A percentile compares a stretch with the other conserved stretches of the same genome.
These are phyloP conservation scores for Bombyx mori DNA, from an alignment of 1,140 invertebrate species.

Conservation along the genomic window ASM3026992v2 NC_085112.1:4821001-4821500, in stretches of 20 bases:
- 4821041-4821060: slow-evolving; percentile 3
- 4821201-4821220: slow-evolving; percentile 52
- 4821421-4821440: neutral
- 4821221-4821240: too few species aligned
- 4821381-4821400: too few species aligned
- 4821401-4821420: too few species aligned
- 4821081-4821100: slow-evolving; percentile 14
- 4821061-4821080: slow-evolving; percentile 16
- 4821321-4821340: too few species aligned
- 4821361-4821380: too few species aligned
- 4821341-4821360: too few species aligned
- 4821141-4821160: slow-evolving; percentile 56
- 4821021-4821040: neutral
- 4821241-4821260: too few species aligned
- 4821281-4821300: too few species aligned
- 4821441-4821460: slow-evolving; percentile 1
- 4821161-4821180: slow-evolving; percentile 31
- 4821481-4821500: slow-evolving; percentile 7
- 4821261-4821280: too few species aligned
- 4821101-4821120: slow-evolving; percentile 20
- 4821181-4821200: slow-evolving; percentile 40
- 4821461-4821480: too few species aligned
- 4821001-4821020: slow-evolving; percentile 3
- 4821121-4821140: slow-evolving; percentile 30
- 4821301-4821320: too few species aligned